Conservation (phyloP, 1,140 invertebrate genomes). For the Dryas iulia region DNA sequence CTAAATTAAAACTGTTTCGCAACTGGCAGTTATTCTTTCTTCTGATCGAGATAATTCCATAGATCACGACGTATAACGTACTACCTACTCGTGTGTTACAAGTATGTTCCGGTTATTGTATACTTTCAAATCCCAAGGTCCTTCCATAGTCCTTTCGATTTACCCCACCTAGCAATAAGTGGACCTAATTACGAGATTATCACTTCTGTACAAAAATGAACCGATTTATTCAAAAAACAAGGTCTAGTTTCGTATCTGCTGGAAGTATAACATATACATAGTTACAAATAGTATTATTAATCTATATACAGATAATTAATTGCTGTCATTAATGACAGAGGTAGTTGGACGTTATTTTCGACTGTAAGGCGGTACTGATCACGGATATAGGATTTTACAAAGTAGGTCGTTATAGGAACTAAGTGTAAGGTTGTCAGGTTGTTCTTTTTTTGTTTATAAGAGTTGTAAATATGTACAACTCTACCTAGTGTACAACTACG, state of each 20-base stretch:
- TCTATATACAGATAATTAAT: slow-evolving; percentile 40
- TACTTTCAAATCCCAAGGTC: slow-evolving; percentile 69
- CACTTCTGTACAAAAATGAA: slow-evolving; percentile 1
- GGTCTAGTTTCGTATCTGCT: slow-evolving; percentile 2
- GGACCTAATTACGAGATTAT: slow-evolving; percentile 38
- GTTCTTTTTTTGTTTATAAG: not conserved
- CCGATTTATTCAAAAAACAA: slow-evolving; percentile 9
- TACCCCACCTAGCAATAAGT: slow-evolving; percentile 46
- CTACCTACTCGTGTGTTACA: slow-evolving; percentile 21
- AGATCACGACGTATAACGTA: slow-evolving; percentile 11
- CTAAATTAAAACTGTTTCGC: not conserved
- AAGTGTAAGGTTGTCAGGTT: not conserved
- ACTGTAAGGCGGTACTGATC: slow-evolving; percentile 45
- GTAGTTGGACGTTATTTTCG: slow-evolving; percentile 39
- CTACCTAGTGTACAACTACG: too few relatives aligned
- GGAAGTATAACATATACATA: slow-evolving; percentile 5
- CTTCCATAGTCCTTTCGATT: slow-evolving; percentile 48
- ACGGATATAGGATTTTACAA: slow-evolving; percentile 40
- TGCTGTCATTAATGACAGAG: slow-evolving; percentile 34
- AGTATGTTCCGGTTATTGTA: slow-evolving; percentile 57
- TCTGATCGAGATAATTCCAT: slow-evolving; percentile 22
- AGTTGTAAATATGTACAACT: not conserved
- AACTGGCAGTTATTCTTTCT: not conserved
- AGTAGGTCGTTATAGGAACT: slow-evolving; percentile 16
- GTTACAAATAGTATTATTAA: slow-evolving; percentile 18